Evolutionary conservation across 1,140 invertebrate species (phyloP).

Genomic region (Planococcus citri): DNA sequence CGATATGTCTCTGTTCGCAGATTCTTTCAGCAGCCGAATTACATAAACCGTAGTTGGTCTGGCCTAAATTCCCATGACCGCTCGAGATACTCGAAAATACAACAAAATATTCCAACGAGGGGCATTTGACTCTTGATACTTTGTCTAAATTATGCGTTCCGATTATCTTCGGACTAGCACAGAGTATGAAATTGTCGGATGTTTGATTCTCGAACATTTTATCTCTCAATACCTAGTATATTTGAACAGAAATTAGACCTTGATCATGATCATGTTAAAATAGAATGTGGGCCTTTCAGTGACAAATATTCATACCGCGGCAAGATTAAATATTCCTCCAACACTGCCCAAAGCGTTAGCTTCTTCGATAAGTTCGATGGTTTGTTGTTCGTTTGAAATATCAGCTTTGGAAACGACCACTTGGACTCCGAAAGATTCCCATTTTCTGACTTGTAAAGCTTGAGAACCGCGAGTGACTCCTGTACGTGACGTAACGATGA

Average conservation of each 20-base stretch:
- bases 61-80: slow-evolving; percentile 27
- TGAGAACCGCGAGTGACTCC: slow-evolving; percentile 82
- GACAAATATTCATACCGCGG: slow-evolving; percentile 48
- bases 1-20: slow-evolving; percentile 23
- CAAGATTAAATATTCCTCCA: slow-evolving; percentile 89
- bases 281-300: too few relatives aligned
- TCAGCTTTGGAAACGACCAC: slow-evolving; percentile 56
- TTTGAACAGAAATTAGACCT: too few relatives aligned
- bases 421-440: slow-evolving; percentile 53
- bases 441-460: slow-evolving; percentile 58
- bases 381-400: slow-evolving; percentile 49
- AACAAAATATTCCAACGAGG: slow-evolving; percentile 30
- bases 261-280: too few relatives aligned
- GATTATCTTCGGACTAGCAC: background rate
- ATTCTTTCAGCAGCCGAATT: slow-evolving; percentile 28
- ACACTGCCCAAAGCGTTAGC: slow-evolving; percentile 61
- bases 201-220: slow-evolving; percentile 14
- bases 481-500: slow-evolving; percentile 76
- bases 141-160: background rate
- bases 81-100: slow-evolving; percentile 26
- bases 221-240: background rate
- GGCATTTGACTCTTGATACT: slow-evolving; percentile 30
- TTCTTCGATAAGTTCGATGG: slow-evolving; percentile 55
- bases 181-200: background rate
- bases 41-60: slow-evolving; percentile 26